Percentiles rank a stretch among this genome's conserved stretches.
Conservation (phyloP, 2,888 invertebrate species). For the Trisateles emortualis region DNA sequence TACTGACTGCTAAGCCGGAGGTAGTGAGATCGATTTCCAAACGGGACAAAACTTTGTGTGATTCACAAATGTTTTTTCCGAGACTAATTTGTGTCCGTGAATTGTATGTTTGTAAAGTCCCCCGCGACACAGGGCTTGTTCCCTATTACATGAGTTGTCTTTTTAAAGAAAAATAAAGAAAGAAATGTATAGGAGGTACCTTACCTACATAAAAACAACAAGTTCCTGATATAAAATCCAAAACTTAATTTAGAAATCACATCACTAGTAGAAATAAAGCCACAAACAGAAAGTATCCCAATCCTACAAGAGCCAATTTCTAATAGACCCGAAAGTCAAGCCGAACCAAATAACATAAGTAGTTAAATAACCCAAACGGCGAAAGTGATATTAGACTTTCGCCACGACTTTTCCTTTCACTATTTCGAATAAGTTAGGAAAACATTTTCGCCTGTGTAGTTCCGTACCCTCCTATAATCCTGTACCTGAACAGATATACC, state of each 20-base stretch:
- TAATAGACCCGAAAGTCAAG: conserved; percentile 11
- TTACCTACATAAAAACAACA: background rate
- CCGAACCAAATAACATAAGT: conserved; percentile 36
- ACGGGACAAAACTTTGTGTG: too few relatives aligned
- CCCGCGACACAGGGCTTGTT: too few relatives aligned
- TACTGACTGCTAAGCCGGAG: too few relatives aligned
- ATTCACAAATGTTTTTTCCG: too few relatives aligned
- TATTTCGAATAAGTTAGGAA: conserved; percentile 80
- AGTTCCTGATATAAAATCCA: conserved; percentile 18
- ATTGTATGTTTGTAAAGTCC: too few relatives aligned
- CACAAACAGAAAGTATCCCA: background rate
- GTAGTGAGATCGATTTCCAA: too few relatives aligned
- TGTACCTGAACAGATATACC: conserved; percentile 85
- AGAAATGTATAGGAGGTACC: background rate
- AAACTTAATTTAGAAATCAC: conserved; percentile 9
- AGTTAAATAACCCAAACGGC: conserved; percentile 47
- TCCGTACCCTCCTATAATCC: conserved; percentile 81
- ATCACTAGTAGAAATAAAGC: background rate
- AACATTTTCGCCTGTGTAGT: conserved; percentile 82
- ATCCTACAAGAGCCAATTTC: conserved; percentile 9
- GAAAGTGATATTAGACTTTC: conserved; percentile 83
- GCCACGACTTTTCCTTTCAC: conserved; percentile 81
- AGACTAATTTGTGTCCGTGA: too few relatives aligned
- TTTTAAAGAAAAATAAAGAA: too few relatives aligned
- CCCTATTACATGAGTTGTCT: too few relatives aligned